A percentile compares a stretch with the other conserved stretches of the same genome.
Evolutionary conservation across 2,797 vertebrate genomes (phyloP).

Genomic region (Rhinatrema bivittatum): DNA sequence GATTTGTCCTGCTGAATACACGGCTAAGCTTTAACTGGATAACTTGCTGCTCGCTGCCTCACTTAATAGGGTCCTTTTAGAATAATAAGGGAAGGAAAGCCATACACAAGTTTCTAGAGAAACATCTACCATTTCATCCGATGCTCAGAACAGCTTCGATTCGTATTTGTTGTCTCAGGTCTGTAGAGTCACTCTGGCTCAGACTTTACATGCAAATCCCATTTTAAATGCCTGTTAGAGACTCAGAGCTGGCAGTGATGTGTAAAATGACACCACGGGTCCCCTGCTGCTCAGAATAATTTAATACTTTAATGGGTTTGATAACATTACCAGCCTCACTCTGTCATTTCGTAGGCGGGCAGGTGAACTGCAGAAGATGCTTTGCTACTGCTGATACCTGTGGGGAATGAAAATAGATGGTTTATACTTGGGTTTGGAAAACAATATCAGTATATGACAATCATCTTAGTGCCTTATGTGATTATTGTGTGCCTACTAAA

Average conservation of each 20-base stretch:
- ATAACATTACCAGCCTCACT: neutral
- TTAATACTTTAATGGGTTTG: neutral
- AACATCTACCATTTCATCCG: neutral
- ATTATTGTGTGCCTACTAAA: too few species aligned
- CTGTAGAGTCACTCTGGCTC: neutral
- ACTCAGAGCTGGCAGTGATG: neutral
- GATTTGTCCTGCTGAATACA: too few species aligned
- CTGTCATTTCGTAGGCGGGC: neutral
- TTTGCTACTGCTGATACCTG: neutral
- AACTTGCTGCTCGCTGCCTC: too few species aligned
- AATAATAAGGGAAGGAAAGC: too few species aligned
- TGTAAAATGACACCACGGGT: neutral
- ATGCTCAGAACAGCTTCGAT: neutral
- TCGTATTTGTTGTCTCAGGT: neutral
- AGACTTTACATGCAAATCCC: neutral
- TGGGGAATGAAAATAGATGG: neutral
- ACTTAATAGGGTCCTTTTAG: too few species aligned
- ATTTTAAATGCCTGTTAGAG: neutral
- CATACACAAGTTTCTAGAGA: neutral
- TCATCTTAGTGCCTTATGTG: too few species aligned
- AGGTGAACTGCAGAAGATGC: neutral
- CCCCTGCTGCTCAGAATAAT: slow-evolving; percentile 2
- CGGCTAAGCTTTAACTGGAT: too few species aligned
- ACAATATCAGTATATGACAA: too few species aligned
- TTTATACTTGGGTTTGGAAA: neutral